phyloP scores from a whole-genome alignment of 2,888 invertebrate species.

The Mystacides longicornis region DNA sequence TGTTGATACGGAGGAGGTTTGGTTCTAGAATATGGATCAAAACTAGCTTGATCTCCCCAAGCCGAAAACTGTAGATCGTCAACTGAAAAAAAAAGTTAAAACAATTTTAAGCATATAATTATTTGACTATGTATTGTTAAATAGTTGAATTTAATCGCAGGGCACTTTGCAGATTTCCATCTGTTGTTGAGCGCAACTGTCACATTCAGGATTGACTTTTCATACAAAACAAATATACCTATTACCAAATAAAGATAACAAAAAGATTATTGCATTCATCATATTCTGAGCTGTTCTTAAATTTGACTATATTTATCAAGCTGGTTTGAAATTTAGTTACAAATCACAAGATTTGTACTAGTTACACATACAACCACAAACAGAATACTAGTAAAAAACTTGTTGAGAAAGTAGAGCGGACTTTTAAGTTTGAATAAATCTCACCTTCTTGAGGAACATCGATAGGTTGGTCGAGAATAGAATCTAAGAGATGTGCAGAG shows the following conservation, averaged over 20 bases:
- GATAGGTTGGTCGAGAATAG: constrained; percentile 67
- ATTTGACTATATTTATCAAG: too few relatives aligned
- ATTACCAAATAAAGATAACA: too few relatives aligned
- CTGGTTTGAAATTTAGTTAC: too few relatives aligned
- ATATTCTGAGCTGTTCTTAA: too few relatives aligned
- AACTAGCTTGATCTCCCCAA: constrained; percentile 39
- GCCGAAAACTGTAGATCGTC: constrained; percentile 40
- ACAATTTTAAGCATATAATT: not conserved
- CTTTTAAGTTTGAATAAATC: not conserved
- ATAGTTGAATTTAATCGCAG: too few relatives aligned
- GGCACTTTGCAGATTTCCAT: too few relatives aligned
- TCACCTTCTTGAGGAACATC: constrained; percentile 56
- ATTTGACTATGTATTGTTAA: too few relatives aligned
- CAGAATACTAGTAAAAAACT: not conserved
- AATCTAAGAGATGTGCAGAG: constrained; percentile 31
- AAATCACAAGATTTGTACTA: too few relatives aligned
- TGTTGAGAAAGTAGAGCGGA: not conserved
- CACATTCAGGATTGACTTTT: too few relatives aligned
- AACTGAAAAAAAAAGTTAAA: constrained; percentile 30
- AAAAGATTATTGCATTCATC: too few relatives aligned
- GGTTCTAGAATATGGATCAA: constrained; percentile 10
- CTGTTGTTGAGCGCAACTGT: too few relatives aligned
- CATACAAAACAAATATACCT: too few relatives aligned
- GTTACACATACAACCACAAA: not conserved
- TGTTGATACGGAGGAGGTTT: constrained; percentile 48